Evolutionary conservation across 2,113 vertebrate genomes (phyloP).

Genomic region (Nannobrachium achirus): DNA sequence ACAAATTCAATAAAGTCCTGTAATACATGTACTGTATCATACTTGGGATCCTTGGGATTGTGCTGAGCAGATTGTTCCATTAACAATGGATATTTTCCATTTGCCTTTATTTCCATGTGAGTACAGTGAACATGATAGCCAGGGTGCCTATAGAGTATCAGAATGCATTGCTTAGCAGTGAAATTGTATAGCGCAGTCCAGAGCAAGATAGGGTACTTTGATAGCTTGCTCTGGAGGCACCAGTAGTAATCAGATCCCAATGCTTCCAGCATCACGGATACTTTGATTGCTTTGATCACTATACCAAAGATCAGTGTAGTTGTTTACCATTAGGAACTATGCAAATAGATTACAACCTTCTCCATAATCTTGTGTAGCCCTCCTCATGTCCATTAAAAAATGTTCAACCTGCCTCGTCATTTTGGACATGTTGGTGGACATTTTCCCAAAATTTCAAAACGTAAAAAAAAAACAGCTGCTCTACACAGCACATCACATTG

Average conservation of each 20-base stretch:
- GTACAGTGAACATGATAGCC: constrained; percentile 36
- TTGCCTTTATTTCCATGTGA: constrained; percentile 36
- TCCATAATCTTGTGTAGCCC: neutral
- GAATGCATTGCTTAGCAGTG: constrained; percentile 14
- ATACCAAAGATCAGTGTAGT: constrained; percentile 12
- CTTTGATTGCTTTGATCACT: constrained; percentile 6
- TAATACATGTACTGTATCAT: too few relatives aligned
- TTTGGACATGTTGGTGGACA: too few relatives aligned
- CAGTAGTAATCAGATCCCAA: constrained; percentile 37
- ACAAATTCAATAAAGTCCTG: too few relatives aligned
- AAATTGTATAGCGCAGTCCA: constrained; percentile 33
- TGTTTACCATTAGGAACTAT: neutral
- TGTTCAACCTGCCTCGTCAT: too few relatives aligned
- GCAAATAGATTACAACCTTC: too few relatives aligned
- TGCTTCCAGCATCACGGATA: neutral
- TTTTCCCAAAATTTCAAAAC: too few relatives aligned
- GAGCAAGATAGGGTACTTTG: constrained; percentile 23
- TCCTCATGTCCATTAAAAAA: neutral
- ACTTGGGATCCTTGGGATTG: too few relatives aligned
- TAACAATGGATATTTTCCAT: constrained; percentile 29
- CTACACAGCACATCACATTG: too few relatives aligned
- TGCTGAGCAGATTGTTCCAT: constrained; percentile 10
- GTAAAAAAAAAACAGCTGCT: too few relatives aligned
- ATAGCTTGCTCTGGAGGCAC: constrained; percentile 34
- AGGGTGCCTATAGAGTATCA: constrained; percentile 26